Base-by-base conservation (phyloP, 1,140 invertebrate genomes). In the Semibalanus balanoides region DNA sequence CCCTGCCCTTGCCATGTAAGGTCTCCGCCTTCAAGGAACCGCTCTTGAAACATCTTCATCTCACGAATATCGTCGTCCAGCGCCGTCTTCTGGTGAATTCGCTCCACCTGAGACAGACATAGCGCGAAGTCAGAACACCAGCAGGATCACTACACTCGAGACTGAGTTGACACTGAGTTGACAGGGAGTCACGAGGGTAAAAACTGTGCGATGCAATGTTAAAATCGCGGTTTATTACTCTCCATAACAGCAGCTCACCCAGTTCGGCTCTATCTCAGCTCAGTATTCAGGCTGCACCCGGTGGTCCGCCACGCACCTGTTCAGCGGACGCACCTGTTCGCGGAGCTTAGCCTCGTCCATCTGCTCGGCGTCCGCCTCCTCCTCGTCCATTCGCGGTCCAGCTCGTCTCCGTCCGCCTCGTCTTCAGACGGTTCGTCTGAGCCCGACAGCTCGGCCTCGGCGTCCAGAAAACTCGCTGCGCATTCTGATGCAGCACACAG, bases 1-100 rank as follows among this genome's bases (percentile, higher is more conserved):
- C 88, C 25, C 93, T 85, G 30, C 89, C 89, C 76, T 90, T 89
- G 0, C 85, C 84, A 80, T 93, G 90, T 71, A 96, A n/a, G 84
- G 82, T 96, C 94, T 0, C 93, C 94, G 83, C 95, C 93, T 81
- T 94, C 92, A 27, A 96, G 87, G 73, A 93, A 86, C 80, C 93
- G 83, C 81, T 95, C 92, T 82, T 96, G 90, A 0, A 94, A 83
- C 69, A 92, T 80, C 79, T 89, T 87, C 5, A 96, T 87, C 80
- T 93, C 88, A 43, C 89, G 85, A 74, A 92, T 90, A 83, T 96
- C 93, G 79, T 94, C 90, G 83, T 94, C 93, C 40, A 94, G 81
- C 17, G 93, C 81, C 79, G 89, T 78, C 82, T 82, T 81, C 82
- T 85, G 75, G 77, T 85, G 84, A 51, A 84, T 83, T 75, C 82